These are phyloP conservation scores for Apamea epomidion DNA, from an alignment of 2,888 invertebrate genomes.

Conservation along the genomic window DNA sequence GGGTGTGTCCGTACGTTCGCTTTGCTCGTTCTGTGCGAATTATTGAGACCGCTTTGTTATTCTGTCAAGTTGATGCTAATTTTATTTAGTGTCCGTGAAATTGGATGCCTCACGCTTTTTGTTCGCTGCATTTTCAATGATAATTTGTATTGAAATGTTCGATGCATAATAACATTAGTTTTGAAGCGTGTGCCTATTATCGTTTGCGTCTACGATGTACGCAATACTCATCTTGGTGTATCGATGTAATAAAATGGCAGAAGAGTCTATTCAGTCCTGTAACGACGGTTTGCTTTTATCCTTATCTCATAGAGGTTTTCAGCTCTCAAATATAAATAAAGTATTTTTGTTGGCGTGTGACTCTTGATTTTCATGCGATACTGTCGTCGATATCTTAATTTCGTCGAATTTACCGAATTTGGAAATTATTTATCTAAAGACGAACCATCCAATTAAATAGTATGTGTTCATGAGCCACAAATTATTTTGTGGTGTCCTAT, in stretches of 20 bases:
- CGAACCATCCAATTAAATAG: background rate
- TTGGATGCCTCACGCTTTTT: slow-evolving; percentile 83
- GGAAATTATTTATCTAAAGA: background rate
- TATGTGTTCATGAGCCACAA: background rate
- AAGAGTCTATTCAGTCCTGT: slow-evolving; percentile 78
- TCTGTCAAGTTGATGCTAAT: slow-evolving; percentile 86
- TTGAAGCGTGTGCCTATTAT: slow-evolving; percentile 71
- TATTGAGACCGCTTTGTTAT: slow-evolving; percentile 88
- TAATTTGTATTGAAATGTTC: slow-evolving; percentile 83
- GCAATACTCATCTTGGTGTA: slow-evolving; percentile 72
- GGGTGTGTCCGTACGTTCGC: slow-evolving; percentile 75
- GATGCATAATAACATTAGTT: slow-evolving; percentile 75
- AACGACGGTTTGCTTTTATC: slow-evolving; percentile 86
- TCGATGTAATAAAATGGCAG: slow-evolving; percentile 78
- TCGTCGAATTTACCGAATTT: background rate
- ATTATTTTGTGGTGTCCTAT: slow-evolving; percentile 8
- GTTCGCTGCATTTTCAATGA: slow-evolving; percentile 73
- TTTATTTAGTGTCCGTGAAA: slow-evolving; percentile 89
- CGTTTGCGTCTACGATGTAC: slow-evolving; percentile 67
- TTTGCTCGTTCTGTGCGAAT: slow-evolving; percentile 85
- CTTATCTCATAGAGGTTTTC: slow-evolving; percentile 75
- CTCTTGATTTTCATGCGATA: slow-evolving; percentile 15
- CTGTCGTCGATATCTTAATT: slow-evolving; percentile 3
- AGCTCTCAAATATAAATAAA: slow-evolving; percentile 48
- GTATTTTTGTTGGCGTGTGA: slow-evolving; percentile 29